These are phyloP conservation scores for Trichonephila clavata DNA, from an alignment of 1,140 invertebrate genomes.

Conservation along the genomic window DNA sequence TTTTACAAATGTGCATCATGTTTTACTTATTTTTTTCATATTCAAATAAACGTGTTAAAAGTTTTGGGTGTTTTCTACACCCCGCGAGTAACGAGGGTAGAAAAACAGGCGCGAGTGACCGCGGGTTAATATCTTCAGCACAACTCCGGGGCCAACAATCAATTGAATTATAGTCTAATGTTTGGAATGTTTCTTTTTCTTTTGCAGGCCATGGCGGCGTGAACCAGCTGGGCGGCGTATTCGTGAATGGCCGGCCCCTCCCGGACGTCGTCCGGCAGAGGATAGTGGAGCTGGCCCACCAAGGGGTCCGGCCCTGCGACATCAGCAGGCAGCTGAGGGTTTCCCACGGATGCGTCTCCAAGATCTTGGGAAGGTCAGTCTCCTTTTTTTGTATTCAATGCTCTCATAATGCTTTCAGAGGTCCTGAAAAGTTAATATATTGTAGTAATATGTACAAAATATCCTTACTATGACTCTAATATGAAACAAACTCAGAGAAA, in stretches of 20 bases:
- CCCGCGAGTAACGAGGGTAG: too few relatives aligned
- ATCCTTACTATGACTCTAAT: too few relatives aligned
- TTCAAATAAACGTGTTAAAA: too few relatives aligned
- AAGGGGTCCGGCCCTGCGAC: conserved; percentile 95
- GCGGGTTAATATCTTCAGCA: neutral
- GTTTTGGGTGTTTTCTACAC: too few relatives aligned
- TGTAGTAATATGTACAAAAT: too few relatives aligned
- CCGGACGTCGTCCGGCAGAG: conserved; percentile 94
- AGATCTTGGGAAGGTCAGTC: conserved; percentile 88
- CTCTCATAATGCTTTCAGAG: neutral
- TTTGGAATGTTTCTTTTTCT: neutral
- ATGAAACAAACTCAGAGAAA: too few relatives aligned
- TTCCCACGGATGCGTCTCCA: conserved; percentile 97
- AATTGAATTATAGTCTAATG: neutral
- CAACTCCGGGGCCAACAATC: neutral
- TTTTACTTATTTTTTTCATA: too few relatives aligned
- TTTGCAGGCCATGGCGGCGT: conserved; percentile 93
- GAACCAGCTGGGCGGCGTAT: conserved; percentile 97
- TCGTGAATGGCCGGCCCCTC: conserved; percentile 96
- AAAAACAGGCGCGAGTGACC: too few relatives aligned
- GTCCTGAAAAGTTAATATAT: too few relatives aligned
- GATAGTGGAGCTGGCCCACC: conserved; percentile 95
- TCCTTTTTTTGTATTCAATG: neutral
- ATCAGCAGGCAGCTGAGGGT: conserved; percentile 97
- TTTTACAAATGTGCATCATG: too few relatives aligned